phyloP scores from a whole-genome alignment of 2,113 vertebrate genomes.

The Euleptes europaea region DNA sequence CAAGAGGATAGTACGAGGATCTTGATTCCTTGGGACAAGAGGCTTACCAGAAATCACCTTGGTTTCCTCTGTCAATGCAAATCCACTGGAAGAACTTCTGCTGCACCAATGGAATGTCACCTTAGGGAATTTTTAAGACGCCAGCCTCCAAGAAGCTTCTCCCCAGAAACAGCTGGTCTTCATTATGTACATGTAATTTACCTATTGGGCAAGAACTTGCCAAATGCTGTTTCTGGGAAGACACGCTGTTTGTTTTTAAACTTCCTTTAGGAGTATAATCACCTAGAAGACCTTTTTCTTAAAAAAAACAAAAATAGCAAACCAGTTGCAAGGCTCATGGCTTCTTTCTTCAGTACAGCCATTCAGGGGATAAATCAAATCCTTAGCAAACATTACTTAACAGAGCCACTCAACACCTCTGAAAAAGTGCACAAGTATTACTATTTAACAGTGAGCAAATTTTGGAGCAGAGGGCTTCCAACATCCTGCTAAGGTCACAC shows the following conservation, averaged over 20 bases:
- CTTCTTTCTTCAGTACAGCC: not conserved
- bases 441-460: rapidly evolving
- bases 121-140: not conserved
- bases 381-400: not conserved
- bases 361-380: not conserved
- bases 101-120: too few species aligned
- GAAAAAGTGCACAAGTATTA: not conserved
- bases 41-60: too few species aligned
- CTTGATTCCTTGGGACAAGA: too few species aligned
- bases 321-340: not conserved
- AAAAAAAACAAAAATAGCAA: not conserved
- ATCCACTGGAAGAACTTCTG: too few species aligned
- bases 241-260: not conserved
- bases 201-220: not conserved
- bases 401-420: not conserved
- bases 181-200: not conserved
- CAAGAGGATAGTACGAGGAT: too few species aligned
- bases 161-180: not conserved
- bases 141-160: not conserved
- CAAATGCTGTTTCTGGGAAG: not conserved
- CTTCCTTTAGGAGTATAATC: slow-evolving; percentile 35
- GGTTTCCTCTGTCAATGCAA: too few species aligned
- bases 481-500: slow-evolving; percentile 35
- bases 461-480: slow-evolving; percentile 26
- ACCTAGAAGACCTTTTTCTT: slow-evolving; percentile 22